phyloP scores from a whole-genome alignment of 2,888 invertebrate species.

The Drosophila recens region DNA sequence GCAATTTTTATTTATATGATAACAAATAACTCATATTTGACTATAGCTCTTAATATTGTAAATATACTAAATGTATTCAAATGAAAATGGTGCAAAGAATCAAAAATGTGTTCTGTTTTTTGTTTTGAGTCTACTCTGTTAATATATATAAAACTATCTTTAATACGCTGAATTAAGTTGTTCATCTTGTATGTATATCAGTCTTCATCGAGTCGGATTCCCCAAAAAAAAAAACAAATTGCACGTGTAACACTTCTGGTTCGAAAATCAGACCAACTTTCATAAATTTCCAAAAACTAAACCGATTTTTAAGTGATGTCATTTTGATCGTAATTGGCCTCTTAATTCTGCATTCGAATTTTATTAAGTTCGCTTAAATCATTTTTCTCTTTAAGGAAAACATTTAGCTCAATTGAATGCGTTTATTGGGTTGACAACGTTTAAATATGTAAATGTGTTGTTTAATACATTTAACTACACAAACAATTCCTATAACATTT shows the following conservation, averaged over 20 bases:
- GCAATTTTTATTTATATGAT: neutral
- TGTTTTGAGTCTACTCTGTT: neutral
- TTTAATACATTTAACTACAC: constrained; percentile 1
- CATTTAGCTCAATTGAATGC: too few relatives aligned
- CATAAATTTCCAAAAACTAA: too few relatives aligned
- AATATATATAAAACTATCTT: neutral
- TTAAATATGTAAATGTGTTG: neutral
- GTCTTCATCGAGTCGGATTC: too few relatives aligned
- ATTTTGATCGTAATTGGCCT: too few relatives aligned
- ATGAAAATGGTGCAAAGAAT: constrained; percentile 14
- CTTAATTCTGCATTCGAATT: too few relatives aligned
- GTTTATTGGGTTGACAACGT: neutral
- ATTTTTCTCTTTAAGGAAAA: too few relatives aligned
- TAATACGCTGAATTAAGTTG: neutral
- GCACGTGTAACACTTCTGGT: too few relatives aligned
- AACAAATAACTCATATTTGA: constrained; percentile 4
- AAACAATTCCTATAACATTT: constrained; percentile 8
- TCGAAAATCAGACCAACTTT: too few relatives aligned
- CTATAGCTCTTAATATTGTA: constrained; percentile 6
- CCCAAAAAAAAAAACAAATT: too few relatives aligned
- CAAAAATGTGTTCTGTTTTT: neutral
- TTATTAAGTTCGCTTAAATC: too few relatives aligned
- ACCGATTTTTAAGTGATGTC: too few relatives aligned
- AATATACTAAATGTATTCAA: constrained; percentile 4
- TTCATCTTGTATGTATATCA: too few relatives aligned